A percentile compares a stretch with the other conserved stretches of the same genome.
Evolutionary conservation across 1,140 invertebrate species (phyloP).

Genomic region (Cotesia typhae): DNA sequence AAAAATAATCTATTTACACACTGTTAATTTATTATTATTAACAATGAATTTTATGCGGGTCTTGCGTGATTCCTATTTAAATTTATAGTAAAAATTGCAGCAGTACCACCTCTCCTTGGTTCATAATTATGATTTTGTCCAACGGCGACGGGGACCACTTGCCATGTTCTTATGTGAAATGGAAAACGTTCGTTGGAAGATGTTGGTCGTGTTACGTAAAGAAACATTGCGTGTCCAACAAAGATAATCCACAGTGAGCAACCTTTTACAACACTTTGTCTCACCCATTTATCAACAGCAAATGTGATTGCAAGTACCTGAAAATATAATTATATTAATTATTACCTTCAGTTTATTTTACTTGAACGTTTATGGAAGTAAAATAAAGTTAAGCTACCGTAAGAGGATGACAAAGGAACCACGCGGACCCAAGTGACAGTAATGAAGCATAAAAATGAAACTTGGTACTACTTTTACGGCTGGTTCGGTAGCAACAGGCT

Average conservation of each 20-base stretch:
- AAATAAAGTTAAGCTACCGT: slow-evolving; percentile 43
- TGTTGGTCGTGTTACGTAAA: slow-evolving; percentile 64
- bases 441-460: slow-evolving; percentile 81
- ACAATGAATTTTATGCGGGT: not conserved
- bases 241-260: slow-evolving; percentile 80
- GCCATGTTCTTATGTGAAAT: slow-evolving; percentile 58
- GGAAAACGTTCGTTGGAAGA: slow-evolving; percentile 55
- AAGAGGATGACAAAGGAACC: slow-evolving; percentile 55
- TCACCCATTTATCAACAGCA: slow-evolving; percentile 87
- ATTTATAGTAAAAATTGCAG: slow-evolving; percentile 40
- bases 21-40: not conserved
- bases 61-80: slow-evolving; percentile 6
- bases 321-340: slow-evolving; percentile 59
- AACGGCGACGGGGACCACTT: slow-evolving; percentile 51
- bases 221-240: slow-evolving; percentile 82
- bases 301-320: slow-evolving; percentile 82
- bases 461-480: slow-evolving; percentile 46
- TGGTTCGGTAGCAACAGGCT: slow-evolving; percentile 69
- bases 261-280: slow-evolving; percentile 86
- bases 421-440: slow-evolving; percentile 81
- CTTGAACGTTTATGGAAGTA: not conserved
- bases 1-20: too few relatives aligned
- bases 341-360: not conserved
- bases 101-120: slow-evolving; percentile 43
- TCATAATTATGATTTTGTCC: slow-evolving; percentile 56